Conservation (phyloP, 1,140 invertebrate species). For the Drosophila equinoxialis region DNA sequence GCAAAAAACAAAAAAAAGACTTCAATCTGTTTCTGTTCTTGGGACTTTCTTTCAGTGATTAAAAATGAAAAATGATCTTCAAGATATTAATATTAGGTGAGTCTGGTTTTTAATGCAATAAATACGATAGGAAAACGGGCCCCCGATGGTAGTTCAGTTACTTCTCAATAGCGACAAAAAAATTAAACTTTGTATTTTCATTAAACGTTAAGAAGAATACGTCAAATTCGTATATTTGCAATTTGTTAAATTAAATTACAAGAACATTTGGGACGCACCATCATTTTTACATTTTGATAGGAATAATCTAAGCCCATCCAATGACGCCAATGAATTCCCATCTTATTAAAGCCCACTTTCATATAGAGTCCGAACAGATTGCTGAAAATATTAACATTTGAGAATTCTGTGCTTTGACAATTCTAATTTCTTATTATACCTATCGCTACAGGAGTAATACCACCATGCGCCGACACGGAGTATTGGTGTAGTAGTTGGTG, state of each 20-base stretch:
- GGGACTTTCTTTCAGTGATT: too few species aligned
- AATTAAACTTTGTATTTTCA: too few species aligned
- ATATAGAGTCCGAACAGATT: slow-evolving; percentile 8
- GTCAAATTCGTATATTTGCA: too few species aligned
- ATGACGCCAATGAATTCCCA: not conserved
- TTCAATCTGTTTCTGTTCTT: too few species aligned
- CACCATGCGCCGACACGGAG: not conserved
- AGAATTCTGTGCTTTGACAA: too few species aligned
- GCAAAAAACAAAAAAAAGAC: too few species aligned
- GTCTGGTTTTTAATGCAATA: slow-evolving; percentile 51
- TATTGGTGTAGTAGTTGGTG: not conserved
- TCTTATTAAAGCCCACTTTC: not conserved
- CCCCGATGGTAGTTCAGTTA: slow-evolving; percentile 10
- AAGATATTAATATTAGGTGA: slow-evolving; percentile 44
- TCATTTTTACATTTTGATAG: slow-evolving; percentile 2
- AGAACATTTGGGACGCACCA: not conserved
- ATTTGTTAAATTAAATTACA: too few species aligned
- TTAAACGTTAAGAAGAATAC: too few species aligned
- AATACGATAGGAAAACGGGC: slow-evolving; percentile 2
- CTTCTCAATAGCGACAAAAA: not conserved
- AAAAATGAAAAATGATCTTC: too few species aligned
- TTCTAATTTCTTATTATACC: not conserved
- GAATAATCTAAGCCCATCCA: not conserved
- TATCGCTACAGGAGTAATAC: not conserved
- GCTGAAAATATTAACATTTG: not conserved